Evolutionary conservation across 2,888 invertebrate species (phyloP), one percentile per base, ranked within the genome.

Genomic region (Trichogramma dendrolimi): DNA sequence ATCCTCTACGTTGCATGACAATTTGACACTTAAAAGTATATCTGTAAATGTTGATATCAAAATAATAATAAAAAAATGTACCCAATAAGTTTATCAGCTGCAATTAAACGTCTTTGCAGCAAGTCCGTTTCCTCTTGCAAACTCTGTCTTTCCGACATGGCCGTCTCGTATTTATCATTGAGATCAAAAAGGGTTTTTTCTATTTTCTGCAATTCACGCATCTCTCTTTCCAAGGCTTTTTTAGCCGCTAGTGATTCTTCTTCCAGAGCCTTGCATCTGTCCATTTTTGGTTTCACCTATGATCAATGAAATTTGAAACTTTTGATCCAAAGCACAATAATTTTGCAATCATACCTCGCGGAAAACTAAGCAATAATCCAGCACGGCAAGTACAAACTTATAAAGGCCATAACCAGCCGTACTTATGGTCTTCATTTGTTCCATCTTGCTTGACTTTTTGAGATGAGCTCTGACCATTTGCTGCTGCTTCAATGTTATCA

Each of bases 331-430:
- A 8, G 8, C 58, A 42, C 57, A 14, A 14, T 14, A 14, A 14
- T 14, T 14, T 14, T 14, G 14, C 14, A 14, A 14, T 14, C 14
- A 55, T 67, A 85, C 92, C 75, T 95, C 94, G 72, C 87, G 87
- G 72, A 86, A 93, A 0, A 95, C 92, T 2, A 89, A 87, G 73
- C 92, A 95, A 79, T 94, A 96, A n/a, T 88, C 91, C 60, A 95
- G 81, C 0, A 95, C 94, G 7, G 95, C 95, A 43, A 85, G 85
- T 0, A 95, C 91, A 76, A 94, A 94, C 77, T 88, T 91, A 7
- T 93, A 83, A 6, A 96, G 82, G 6, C 94, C 94, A 63, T 86
- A 89, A 68, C 94, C 95, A 51, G 94, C 95, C 76, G 88, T 86
- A 73, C 94, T 94, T 68, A 94, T 89, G 38, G 81, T 82, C 67